phyloP scores from a whole-genome alignment of 2,113 vertebrate genomes.

The Rhodinocichla rosea region DNA sequence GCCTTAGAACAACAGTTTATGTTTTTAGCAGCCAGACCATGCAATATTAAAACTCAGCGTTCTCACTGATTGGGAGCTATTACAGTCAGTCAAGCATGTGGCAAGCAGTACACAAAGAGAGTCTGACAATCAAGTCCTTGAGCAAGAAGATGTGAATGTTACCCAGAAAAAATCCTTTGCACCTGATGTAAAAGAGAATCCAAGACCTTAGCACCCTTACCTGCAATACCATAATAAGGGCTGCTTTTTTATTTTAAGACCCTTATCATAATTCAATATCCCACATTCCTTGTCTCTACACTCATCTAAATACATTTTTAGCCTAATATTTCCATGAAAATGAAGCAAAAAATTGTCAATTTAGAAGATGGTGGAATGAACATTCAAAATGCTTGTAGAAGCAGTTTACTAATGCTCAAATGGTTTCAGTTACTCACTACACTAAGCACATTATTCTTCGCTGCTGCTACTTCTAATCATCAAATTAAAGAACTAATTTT shows the following conservation, averaged over 20 bases:
- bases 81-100: neutral
- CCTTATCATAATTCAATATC: neutral
- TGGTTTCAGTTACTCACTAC: neutral
- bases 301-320: slow-evolving; percentile 37
- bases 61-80: neutral
- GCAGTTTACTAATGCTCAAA: neutral
- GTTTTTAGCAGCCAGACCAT: neutral
- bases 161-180: neutral
- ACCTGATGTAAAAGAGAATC: neutral
- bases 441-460: neutral
- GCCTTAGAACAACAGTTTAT: neutral
- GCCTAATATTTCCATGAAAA: slow-evolving; percentile 47
- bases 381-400: neutral
- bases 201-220: neutral
- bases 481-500: neutral
- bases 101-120: neutral
- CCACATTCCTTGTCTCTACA: neutral
- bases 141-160: neutral
- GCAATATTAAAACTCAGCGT: neutral
- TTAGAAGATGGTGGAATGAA: neutral
- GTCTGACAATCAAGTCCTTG: neutral
- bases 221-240: neutral
- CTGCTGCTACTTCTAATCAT: neutral
- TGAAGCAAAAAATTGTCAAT: slow-evolving; percentile 9
- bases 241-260: neutral